Base-by-base conservation (phyloP, 35 echinoderm and acorn worm genomes). In the Heliocidaris tuberculata region DNA sequence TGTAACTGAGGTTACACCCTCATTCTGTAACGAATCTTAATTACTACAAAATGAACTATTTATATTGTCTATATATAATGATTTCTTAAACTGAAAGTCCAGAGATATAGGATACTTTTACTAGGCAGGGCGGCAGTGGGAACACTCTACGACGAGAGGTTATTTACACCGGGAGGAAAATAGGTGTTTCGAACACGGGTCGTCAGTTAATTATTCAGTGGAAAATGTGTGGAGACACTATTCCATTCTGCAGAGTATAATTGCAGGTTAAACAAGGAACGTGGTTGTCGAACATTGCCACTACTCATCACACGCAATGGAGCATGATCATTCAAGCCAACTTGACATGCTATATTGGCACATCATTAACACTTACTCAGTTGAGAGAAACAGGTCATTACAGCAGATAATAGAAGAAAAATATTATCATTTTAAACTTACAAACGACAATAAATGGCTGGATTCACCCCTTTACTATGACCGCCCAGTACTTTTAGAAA, bases 161-260 rank as follows among this genome's bases (percentile, higher is more conserved):
- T 78, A 78, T 78, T 78, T 27, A 78, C 65, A 78, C 65, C 7
- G 65, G 1, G 17, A 5, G 27, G 21, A 78, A 27, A 7, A 78
- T 21, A 78, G 65, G 65, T 78, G 65, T 78, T 78, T 78, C 7
- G 27, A 78, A 78, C 65, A 78, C 65, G 65, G 65, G 27, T 78
- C 65, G 65, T 27, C 8, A 4, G 65, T 78, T 78, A 78, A 78
- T 78, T 78, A 78, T 78, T 78, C 65, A 78, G 65, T 19, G 65
- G 65, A 78, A 78, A 78, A 78, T 78, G 65, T 78, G 65, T 78
- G 65, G 65, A 21, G 65, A 78, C 65, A 78, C 65, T 78, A 78
- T 78, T 78, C 7, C 27, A 78, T 78, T 78, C 65, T 78, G 21
- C 2, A 24, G 61, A 16, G 65, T 42, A 24, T 78, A 78, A 78